Evolutionary conservation across 2,113 vertebrate species (phyloP).

Genomic region (Nothobranchius furzeri): DNA sequence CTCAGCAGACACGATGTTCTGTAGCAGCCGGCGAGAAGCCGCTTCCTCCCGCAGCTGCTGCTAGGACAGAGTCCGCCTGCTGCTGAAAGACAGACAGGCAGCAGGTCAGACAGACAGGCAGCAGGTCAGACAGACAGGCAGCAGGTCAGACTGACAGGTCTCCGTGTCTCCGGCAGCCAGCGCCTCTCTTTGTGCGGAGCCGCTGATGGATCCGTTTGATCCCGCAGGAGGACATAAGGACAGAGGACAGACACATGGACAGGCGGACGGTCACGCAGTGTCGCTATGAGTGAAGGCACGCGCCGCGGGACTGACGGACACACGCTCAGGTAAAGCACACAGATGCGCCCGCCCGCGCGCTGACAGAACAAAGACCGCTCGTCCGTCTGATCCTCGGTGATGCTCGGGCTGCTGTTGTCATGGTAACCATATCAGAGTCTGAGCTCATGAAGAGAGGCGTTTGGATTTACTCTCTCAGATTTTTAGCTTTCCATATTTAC

Average conservation of each 20-base stretch:
- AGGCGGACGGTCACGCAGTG: neutral
- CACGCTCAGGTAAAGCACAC: slow-evolving; percentile 52
- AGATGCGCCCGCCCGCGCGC: neutral
- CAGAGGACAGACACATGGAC: neutral
- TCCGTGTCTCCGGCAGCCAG: neutral
- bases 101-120: neutral
- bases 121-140: neutral
- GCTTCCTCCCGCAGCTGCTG: slow-evolving; percentile 22
- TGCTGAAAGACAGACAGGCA: neutral
- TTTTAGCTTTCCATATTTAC: neutral
- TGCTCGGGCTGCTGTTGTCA: slow-evolving; percentile 50
- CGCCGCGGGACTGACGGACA: slow-evolving; percentile 20
- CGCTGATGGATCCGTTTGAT: slow-evolving; percentile 10
- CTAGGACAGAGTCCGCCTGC: neutral
- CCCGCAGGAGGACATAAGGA: slow-evolving; percentile 10
- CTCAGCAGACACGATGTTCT: slow-evolving; percentile 54
- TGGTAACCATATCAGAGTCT: slow-evolving; percentile 53
- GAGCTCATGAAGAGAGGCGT: slow-evolving; percentile 17
- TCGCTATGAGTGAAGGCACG: slow-evolving; percentile 24
- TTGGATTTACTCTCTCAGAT: neutral
- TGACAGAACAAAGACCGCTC: slow-evolving; percentile 32
- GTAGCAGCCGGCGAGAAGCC: slow-evolving; percentile 27
- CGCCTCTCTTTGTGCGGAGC: slow-evolving; percentile 5
- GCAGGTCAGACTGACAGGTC: neutral
- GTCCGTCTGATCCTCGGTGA: slow-evolving; percentile 5